Evolutionary conservation across 2,113 vertebrate genomes (phyloP).

Genomic region (Cyanoliseus patagonus): DNA sequence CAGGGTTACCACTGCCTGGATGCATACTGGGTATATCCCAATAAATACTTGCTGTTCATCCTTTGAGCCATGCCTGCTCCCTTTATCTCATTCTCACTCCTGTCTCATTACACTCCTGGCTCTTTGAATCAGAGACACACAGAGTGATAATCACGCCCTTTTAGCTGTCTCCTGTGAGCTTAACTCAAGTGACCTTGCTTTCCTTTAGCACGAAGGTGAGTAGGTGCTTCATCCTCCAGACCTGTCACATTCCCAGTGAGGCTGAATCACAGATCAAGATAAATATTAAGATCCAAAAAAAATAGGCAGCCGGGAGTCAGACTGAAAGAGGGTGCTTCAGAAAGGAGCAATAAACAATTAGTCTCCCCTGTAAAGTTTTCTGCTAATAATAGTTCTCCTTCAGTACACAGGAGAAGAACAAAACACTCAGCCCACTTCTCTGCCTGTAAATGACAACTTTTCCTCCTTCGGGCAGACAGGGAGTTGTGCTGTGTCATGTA

Average conservation of each 20-base stretch:
- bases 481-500: background rate
- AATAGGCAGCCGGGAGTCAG: background rate
- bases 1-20: background rate
- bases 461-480: background rate
- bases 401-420: background rate
- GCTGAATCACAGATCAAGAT: background rate
- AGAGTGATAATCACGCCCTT: background rate
- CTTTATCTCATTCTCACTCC: background rate
- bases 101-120: background rate
- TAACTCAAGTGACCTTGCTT: background rate
- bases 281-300: background rate
- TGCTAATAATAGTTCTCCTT: background rate
- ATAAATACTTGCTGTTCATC: background rate
- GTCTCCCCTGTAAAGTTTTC: background rate
- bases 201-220: background rate
- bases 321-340: background rate
- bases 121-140: background rate
- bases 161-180: background rate
- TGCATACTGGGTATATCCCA: background rate
- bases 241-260: background rate
- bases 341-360: constrained; percentile 4
- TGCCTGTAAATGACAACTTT: background rate
- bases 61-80: background rate
- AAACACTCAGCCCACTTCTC: background rate
- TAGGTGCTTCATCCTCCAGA: background rate